Percentiles rank a stretch among this genome's conserved stretches.
Evolutionary conservation across 1,140 invertebrate species (phyloP).

Genomic region (Globodera ellingtonae): DNA sequence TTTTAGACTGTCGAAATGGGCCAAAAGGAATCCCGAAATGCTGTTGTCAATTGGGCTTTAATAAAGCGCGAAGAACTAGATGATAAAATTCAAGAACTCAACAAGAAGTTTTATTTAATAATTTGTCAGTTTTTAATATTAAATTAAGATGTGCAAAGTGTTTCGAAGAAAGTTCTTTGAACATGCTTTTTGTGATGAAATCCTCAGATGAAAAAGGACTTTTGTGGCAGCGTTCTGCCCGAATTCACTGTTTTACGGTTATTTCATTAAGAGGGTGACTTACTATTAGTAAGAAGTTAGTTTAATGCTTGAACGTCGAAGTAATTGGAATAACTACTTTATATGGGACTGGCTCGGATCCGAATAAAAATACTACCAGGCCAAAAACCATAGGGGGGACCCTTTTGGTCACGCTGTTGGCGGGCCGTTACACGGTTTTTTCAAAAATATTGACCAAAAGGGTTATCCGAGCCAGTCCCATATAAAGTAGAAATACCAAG

Average conservation of each 20-base stretch:
- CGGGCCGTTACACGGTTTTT: no score
- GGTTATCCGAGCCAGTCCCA: no score
- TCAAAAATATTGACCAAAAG: no score
- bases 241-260: conserved; percentile 30
- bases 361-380: no score
- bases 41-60: conserved; percentile 12
- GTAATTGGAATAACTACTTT: no score
- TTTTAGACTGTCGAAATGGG: neutral
- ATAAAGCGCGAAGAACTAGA: conserved; percentile 21
- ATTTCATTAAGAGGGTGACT: no score
- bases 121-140: neutral
- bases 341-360: no score
- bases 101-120: conserved; percentile 19
- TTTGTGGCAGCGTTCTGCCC: conserved; percentile 20
- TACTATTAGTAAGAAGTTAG: no score
- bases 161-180: conserved; percentile 8
- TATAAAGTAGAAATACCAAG: no score
- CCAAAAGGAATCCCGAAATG: conserved; percentile 5
- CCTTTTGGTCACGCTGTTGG: no score
- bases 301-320: no score
- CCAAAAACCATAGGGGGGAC: no score
- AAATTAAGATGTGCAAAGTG: conserved; percentile 16
- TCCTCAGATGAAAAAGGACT: conserved; percentile 5
- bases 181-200: conserved; percentile 25
- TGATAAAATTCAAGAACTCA: conserved; percentile 12